Conservation (phyloP, 2,797 vertebrate species). For the Orientallactaga sibirica region DNA sequence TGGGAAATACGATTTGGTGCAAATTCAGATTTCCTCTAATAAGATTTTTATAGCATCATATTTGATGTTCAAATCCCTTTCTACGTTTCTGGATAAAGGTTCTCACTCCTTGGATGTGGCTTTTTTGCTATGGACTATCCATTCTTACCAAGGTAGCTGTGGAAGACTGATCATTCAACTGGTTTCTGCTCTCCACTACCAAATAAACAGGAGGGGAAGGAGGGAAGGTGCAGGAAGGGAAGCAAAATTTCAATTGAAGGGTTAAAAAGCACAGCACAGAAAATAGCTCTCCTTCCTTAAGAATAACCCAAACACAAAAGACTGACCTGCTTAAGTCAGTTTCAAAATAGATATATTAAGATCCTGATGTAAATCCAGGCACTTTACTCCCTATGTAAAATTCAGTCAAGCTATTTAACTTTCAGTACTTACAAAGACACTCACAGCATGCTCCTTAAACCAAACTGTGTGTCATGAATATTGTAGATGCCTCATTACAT, state of each 20-base stretch:
- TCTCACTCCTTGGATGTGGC: not conserved
- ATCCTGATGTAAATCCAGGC: constrained; percentile 12
- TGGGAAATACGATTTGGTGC: constrained; percentile 27
- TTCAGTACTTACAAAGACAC: not conserved
- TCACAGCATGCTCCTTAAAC: not conserved
- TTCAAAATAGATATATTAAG: not conserved
- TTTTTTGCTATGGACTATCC: not conserved
- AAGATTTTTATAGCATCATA: constrained; percentile 15
- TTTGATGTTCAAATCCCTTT: constrained; percentile 5
- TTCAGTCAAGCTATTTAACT: not conserved
- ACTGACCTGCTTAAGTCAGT: not conserved
- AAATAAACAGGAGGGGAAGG: not conserved
- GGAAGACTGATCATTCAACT: not conserved
- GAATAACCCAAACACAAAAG: constrained; percentile 23
- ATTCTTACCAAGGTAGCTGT: not conserved
- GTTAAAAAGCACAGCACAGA: not conserved
- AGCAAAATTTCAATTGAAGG: not conserved
- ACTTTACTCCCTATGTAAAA: constrained; percentile 1
- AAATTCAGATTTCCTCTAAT: constrained; percentile 54
- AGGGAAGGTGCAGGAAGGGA: no score
- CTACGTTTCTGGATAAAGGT: constrained; percentile 20
- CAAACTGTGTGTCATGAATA: not conserved
- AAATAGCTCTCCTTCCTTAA: not conserved
- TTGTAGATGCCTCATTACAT: no score
- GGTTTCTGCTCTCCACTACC: not conserved